These are phyloP conservation scores for Diaprepes abbreviatus DNA, from an alignment of 2,888 invertebrate genomes.

Conservation along the genomic window DNA sequence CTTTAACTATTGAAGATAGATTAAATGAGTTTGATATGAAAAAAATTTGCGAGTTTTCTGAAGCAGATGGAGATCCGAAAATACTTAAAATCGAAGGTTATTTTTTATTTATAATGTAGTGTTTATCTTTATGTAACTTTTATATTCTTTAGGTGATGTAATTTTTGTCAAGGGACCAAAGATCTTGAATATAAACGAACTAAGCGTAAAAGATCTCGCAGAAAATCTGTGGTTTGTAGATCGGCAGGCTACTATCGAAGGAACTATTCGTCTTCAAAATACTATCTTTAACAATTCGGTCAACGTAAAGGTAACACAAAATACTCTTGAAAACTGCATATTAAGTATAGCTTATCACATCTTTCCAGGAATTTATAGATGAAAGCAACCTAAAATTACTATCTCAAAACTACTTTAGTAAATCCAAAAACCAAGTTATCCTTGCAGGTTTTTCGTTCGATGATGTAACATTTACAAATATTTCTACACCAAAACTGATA, in stretches of 20 bases:
- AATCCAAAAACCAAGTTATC: conserved; percentile 68
- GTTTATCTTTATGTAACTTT: no score
- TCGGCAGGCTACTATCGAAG: conserved; percentile 58
- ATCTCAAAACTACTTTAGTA: conserved; percentile 70
- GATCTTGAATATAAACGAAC: conserved; percentile 43
- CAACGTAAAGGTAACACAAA: conserved; percentile 59
- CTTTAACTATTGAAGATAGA: conserved; percentile 54
- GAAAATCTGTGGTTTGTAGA: conserved; percentile 68
- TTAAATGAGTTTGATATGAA: conserved; percentile 59
- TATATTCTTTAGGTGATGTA: conserved; percentile 48
- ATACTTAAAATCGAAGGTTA: conserved; percentile 62
- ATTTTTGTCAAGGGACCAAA: conserved; percentile 51
- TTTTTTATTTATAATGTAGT: no score
- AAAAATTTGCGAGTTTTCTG: conserved; percentile 60
- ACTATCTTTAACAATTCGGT: conserved; percentile 61
- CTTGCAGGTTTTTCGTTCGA: conserved; percentile 66
- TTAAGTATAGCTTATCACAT: no score
- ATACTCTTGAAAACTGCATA: no score
- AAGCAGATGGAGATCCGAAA: conserved; percentile 55
- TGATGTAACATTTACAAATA: conserved; percentile 62
- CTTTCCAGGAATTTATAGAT: conserved; percentile 69
- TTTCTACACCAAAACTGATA: conserved; percentile 61
- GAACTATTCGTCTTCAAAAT: conserved; percentile 60
- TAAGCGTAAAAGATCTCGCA: conserved; percentile 34
- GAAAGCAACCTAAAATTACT: conserved; percentile 68